A percentile compares a stretch with the other conserved stretches of the same genome.
phyloP scores from a whole-genome alignment of 2,888 invertebrate species.

The Eueremaeus valkanovi region DNA sequence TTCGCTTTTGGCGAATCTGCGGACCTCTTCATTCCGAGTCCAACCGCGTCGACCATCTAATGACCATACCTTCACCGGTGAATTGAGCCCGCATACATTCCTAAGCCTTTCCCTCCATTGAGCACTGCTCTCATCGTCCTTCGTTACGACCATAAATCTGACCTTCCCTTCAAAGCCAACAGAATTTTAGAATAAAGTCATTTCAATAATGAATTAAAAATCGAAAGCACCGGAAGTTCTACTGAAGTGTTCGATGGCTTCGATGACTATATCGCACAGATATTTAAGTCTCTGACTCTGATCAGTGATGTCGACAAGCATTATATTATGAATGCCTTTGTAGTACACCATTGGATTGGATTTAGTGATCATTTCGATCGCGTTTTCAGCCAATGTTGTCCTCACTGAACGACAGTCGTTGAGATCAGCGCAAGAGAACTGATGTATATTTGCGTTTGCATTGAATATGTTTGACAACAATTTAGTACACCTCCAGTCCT shows the following conservation, averaged over 20 bases:
- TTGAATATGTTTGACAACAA: background rate
- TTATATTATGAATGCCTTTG: background rate
- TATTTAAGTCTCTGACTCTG: background rate
- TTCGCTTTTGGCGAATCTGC: background rate
- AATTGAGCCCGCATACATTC: background rate
- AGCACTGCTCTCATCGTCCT: background rate
- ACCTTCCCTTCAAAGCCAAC: background rate
- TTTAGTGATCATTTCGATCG: background rate
- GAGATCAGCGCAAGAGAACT: background rate
- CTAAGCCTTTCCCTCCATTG: background rate
- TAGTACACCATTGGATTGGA: conserved; percentile 3
- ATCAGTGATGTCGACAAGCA: background rate
- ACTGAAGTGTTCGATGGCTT: background rate
- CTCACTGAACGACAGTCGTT: background rate
- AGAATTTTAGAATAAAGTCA: background rate
- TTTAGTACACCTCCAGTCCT: background rate
- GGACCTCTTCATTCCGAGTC: background rate
- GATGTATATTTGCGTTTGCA: background rate
- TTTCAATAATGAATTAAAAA: background rate
- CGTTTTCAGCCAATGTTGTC: background rate
- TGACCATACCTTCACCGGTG: background rate
- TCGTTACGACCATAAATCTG: background rate
- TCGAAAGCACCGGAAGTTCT: background rate
- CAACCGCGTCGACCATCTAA: background rate
- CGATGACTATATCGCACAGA: background rate